Base-by-base conservation (phyloP, 2,113 vertebrate species). In the Tachysurus vachellii region DNA sequence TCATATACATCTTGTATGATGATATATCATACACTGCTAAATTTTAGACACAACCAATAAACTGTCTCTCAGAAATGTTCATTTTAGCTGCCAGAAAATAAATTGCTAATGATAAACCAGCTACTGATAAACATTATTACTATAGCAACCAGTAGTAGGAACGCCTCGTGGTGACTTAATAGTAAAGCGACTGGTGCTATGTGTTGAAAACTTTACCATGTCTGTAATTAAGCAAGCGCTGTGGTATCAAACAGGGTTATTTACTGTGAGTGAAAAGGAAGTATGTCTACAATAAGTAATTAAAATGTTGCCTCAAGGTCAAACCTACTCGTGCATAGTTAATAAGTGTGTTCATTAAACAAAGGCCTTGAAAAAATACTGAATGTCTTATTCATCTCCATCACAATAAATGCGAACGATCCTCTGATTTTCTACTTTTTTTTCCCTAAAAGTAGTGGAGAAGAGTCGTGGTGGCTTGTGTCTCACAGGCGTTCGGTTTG, bases 401-500 rank as follows among this genome's bases (percentile, higher is more conserved):
- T 42, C 8, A 36, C 16, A 71, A 9, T 21, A 17, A 31, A 44
- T 19, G 36, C 42, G 68, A 16, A 71, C 1, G 28, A 36, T 71
- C 21, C 9, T 31, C 6, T 36, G 6, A 2, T 64, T 36, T 31
- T 31, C 13, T 28, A 64, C 6, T 19, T 17, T 70, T 70, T 36
- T 36, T 4, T 19, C 36, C 8, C 3, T 47, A 47, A 75, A 26
- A 14, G 1, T 26, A 23, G 42, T 84, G 54, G 54, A 80, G 59
- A 50, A 61, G 71, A 62, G 47, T 59, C 82, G 42, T n/a, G 66
- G 26, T 14, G 21, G 31, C 44, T 31, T n/a, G n/a, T 28, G 59
- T 70, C 71, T 62, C 79, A 36, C 16, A 44, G 71, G 61, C 47
- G 44, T 86, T 62, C n/a, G 23, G 79, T 36, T 83, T 31, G 53